phyloP scores from a whole-genome alignment of 2,888 invertebrate species.

The Pristionchus mayeri region DNA sequence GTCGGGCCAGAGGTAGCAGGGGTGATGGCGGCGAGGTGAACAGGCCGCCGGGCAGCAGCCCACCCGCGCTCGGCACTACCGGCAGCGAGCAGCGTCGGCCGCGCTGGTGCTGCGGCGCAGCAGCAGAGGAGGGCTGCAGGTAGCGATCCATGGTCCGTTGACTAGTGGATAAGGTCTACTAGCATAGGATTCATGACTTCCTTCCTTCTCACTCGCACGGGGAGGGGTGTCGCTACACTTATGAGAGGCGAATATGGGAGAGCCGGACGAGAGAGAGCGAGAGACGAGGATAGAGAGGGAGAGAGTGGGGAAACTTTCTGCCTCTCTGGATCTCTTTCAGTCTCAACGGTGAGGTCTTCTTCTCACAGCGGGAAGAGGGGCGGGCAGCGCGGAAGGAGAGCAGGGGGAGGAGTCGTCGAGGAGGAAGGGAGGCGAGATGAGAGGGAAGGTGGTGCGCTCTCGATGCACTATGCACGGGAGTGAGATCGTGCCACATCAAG shows the following conservation, averaged over 20 bases:
- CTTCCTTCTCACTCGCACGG: not conserved
- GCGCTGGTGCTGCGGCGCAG: conserved; percentile 47
- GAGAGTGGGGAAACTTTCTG: conserved; percentile 23
- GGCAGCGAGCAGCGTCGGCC: conserved; percentile 57
- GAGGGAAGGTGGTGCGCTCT: not conserved
- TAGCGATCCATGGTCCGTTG: not conserved
- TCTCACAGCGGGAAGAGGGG: not conserved
- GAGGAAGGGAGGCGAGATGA: not conserved
- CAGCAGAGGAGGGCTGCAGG: not conserved
- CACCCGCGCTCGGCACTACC: conserved; percentile 23
- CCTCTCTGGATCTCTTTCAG: conserved; percentile 20
- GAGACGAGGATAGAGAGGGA: conserved; percentile 15
- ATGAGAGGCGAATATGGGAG: conserved; percentile 22
- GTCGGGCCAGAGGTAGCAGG: conserved; percentile 50
- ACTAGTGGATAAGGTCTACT: not conserved
- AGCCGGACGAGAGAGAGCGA: not conserved
- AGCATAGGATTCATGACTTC: not conserved
- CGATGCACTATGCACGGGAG: conserved; percentile 2
- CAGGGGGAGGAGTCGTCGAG: not conserved
- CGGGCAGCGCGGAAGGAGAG: not conserved
- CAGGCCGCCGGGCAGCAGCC: not conserved
- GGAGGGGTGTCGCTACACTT: conserved; percentile 20
- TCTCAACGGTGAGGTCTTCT: conserved; percentile 41
- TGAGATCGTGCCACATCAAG: not conserved
- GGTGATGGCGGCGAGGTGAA: conserved; percentile 38